phyloP scores from a whole-genome alignment of 2,888 invertebrate genomes.

The Adineta ricciae region DNA sequence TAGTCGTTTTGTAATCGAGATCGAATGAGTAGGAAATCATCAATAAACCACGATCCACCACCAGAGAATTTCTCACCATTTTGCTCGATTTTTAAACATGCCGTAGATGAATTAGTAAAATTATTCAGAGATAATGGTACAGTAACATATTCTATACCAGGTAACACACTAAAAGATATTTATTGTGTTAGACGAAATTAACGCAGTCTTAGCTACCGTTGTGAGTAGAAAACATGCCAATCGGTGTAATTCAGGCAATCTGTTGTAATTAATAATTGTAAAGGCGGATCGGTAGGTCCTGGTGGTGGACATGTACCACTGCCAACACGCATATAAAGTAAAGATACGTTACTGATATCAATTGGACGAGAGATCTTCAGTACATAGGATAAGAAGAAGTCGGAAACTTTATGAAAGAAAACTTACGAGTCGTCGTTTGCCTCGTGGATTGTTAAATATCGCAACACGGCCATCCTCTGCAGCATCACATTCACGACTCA shows the following conservation, averaged over 20 bases:
- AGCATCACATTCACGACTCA: constrained; percentile 19
- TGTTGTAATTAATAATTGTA: background rate
- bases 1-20: background rate
- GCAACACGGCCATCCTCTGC: constrained; percentile 1
- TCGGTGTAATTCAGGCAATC: background rate
- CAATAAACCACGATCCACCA: constrained; percentile 10
- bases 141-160: background rate
- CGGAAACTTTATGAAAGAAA: too few relatives aligned
- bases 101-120: background rate
- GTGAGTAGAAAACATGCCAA: background rate
- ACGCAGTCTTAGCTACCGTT: background rate
- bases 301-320: background rate
- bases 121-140: background rate
- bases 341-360: background rate
- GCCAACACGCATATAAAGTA: background rate
- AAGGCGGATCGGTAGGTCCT: background rate
- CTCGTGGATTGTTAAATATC: background rate
- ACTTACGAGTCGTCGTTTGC: background rate
- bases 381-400: background rate
- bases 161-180: background rate
- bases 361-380: background rate
- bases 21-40: constrained; percentile 4
- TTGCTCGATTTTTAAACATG: background rate
- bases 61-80: background rate
- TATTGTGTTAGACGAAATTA: too few relatives aligned